Conservation (phyloP, 1,140 invertebrate genomes). For the Calliopsis andreniformis region DNA sequence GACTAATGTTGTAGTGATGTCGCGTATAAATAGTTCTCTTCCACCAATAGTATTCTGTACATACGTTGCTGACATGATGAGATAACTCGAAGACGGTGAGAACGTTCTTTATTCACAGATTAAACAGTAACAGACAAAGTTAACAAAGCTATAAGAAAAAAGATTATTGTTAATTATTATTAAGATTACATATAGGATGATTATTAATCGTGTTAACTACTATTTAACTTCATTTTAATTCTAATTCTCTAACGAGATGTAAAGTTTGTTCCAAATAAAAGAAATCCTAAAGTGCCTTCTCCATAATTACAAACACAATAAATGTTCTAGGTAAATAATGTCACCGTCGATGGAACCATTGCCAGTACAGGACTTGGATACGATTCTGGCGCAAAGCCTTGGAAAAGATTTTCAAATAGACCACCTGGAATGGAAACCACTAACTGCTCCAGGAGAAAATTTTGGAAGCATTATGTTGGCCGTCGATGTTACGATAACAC, state of each 20-base stretch:
- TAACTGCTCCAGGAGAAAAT: constrained; percentile 84
- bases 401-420: constrained; percentile 63
- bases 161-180: too few relatives aligned
- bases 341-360: constrained; percentile 57
- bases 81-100: neutral
- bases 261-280: too few relatives aligned
- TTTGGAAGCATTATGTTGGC: constrained; percentile 83
- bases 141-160: too few relatives aligned
- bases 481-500: constrained; percentile 71
- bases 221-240: too few relatives aligned
- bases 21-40: constrained; percentile 12
- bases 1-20: constrained; percentile 2
- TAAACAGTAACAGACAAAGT: too few relatives aligned
- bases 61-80: neutral
- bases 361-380: constrained; percentile 70
- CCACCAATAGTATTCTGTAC: neutral
- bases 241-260: too few relatives aligned
- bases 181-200: too few relatives aligned
- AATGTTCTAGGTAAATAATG: constrained; percentile 63
- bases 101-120: neutral
- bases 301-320: neutral
- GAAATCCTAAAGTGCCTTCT: too few relatives aligned
- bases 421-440: constrained; percentile 70
- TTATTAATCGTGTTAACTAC: too few relatives aligned
- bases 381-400: constrained; percentile 64